phyloP scores from a whole-genome alignment of 2,888 invertebrate species.

The Drosophila anomalata region DNA sequence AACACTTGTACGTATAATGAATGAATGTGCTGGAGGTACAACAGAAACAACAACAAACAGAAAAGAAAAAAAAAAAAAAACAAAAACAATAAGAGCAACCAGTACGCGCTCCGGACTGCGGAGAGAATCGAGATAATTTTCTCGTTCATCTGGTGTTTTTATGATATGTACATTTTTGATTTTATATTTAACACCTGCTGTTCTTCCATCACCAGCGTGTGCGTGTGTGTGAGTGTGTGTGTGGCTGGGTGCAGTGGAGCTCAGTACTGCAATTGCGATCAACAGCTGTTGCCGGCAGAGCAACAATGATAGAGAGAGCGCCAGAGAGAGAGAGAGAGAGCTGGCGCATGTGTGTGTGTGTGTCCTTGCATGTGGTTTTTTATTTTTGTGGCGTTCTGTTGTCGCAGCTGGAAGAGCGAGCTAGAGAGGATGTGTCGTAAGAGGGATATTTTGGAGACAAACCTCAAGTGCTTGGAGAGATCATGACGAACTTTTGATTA shows the following conservation, averaged over 20 bases:
- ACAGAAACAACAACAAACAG: conserved; percentile 16
- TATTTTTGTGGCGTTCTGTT: conserved; percentile 21
- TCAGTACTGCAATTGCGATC: conserved; percentile 40
- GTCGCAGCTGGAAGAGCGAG: conserved; percentile 21
- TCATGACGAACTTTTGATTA: conserved; percentile 9
- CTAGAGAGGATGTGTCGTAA: background rate
- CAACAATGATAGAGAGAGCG: conserved; percentile 14
- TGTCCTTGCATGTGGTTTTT: conserved; percentile 41
- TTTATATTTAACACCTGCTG: conserved; percentile 73
- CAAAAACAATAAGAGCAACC: conserved; percentile 25
- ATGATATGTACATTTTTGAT: conserved; percentile 51
- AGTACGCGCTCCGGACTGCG: background rate
- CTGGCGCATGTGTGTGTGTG: conserved; percentile 24
- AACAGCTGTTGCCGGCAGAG: conserved; percentile 45
- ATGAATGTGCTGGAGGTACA: conserved; percentile 24
- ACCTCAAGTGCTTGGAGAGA: background rate
- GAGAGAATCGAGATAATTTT: conserved; percentile 34
- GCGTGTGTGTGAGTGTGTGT: conserved; percentile 15
- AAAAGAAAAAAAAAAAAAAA: background rate
- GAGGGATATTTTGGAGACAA: conserved; percentile 6
- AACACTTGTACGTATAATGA: conserved; percentile 28
- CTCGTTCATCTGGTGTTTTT: conserved; percentile 41
- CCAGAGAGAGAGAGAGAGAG: background rate
- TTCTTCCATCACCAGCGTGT: conserved; percentile 60
- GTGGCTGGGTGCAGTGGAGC: background rate